Evolutionary conservation across 2,888 invertebrate genomes (phyloP).

Genomic region (Archaeoteleia sp.): DNA sequence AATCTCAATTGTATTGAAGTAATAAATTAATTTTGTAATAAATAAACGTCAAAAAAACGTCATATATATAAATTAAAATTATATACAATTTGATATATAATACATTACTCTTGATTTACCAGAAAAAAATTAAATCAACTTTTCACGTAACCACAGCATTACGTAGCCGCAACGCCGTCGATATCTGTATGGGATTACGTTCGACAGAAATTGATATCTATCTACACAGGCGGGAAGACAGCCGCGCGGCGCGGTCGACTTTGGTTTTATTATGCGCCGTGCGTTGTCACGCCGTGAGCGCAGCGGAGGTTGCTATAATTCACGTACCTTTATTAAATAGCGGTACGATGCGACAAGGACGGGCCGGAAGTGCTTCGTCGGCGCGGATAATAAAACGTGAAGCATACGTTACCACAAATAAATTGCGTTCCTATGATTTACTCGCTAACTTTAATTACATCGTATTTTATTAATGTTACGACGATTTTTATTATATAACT

Average conservation of each 20-base stretch:
- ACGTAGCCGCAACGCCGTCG: background rate
- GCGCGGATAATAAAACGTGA: slow-evolving; percentile 18
- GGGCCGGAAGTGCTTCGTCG: slow-evolving; percentile 42
- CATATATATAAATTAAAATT: no score
- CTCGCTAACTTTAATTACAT: no score
- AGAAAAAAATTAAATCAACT: background rate
- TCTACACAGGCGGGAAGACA: slow-evolving; percentile 5
- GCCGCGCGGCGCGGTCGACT: slow-evolving; percentile 21
- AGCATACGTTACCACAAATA: no score
- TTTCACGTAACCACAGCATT: background rate
- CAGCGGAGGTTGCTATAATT: no score
- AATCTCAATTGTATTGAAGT: no score
- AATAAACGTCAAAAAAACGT: no score
- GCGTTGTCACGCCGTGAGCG: slow-evolving; percentile 36
- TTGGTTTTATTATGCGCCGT: slow-evolving; percentile 34
- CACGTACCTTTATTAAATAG: slow-evolving; percentile 31
- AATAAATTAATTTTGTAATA: no score
- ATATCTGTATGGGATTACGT: slow-evolving; percentile 7
- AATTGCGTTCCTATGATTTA: slow-evolving; percentile 10
- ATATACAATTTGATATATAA: no score
- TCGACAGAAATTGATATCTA: slow-evolving; percentile 24
- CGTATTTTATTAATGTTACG: no score
- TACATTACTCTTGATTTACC: no score
- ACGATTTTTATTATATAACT: no score
- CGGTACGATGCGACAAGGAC: slow-evolving; percentile 42